Evolutionary conservation across 1,140 invertebrate genomes (phyloP), one percentile per base, ranked within the genome.

Genomic region (Brachionus paranguensis): DNA sequence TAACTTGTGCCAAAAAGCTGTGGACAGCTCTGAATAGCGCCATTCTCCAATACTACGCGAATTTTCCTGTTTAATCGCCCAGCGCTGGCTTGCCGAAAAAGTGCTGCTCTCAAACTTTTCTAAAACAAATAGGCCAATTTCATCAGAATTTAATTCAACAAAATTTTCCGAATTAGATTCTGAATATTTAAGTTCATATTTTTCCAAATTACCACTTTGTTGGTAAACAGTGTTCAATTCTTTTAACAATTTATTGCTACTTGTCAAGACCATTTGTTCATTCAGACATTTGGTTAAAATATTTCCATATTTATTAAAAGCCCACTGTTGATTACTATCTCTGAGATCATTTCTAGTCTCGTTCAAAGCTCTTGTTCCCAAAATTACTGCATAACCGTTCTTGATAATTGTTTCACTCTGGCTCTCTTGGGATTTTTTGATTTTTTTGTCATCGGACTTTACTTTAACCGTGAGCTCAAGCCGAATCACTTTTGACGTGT

Each of bases 1-100:
- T 27, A 85, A 85, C 84, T 89, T 90, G 83, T 88, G 88, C 87
- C 87, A 90, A 74, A 89, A 87, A 11, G 86, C 86, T 47, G 89
- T 89, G 2, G 86, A 85, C 1, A 86, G 86, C 50, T 88, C 86
- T n/a, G 87, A 88, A 84, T 86, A 86, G 68, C 88, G 88, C 89
- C 89, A 90, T 85, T 90, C 89, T 20, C 89, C 88, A 11, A 89
- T 83, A 12, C 47, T 70, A 7, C 60, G 14, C 14, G 45, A 43
- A 6, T 53, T 50, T 68, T 47, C 24, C 64, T 83, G 81, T 27
- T 68, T 65, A 24, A 83, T 83, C 24, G 60, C 81, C 81, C 81
- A 83, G n/a, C 81, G 17, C 45, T 83, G 55, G 60, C 43, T 53
- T 12, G 41, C n/a, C 11, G 43, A 68, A 14, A 83, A 83, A 1